Base-by-base conservation (phyloP, 1,140 invertebrate species). In the Penaeus chinensis region DNA sequence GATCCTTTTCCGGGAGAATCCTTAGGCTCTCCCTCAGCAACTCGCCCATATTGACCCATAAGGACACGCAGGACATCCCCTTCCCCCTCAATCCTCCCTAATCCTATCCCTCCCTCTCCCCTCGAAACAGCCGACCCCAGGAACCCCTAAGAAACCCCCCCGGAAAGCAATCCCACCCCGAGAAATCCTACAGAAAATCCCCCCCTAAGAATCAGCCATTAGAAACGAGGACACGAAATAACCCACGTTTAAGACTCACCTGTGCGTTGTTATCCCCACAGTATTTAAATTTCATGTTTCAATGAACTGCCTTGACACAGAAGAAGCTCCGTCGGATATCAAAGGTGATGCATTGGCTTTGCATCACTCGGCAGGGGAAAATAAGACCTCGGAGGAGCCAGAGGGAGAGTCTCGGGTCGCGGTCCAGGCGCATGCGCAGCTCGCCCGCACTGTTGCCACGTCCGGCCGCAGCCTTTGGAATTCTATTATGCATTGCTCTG, bases 211-310 rank as follows among this genome's bases (percentile, higher is more conserved):
- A 54, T 54, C 54, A 54, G 54, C 54, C 54, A 54, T 54, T 54
- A 54, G 54, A 74, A 74, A 27, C 71, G 71, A 74, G 71, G 71
- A 85, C 61, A 77, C 79, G 11, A 16, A 24, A 61, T 37, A 24
- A 20, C 42, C 37, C 61, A 42, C 20, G 2, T 20, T 63, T 69
- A 24, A 61, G n/a, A 54, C 81, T 80, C 84, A 89, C 89, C 89
- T 89, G 89, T 85, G 82, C 86, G 85, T 86, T 87, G 86, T 89
- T 89, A 80, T 84, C 77, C 27, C 89, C 85, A 81, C 80, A 87
- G 81, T 89, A 87, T 84, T 89, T 89, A 87, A 89, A 87, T 89
- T 89, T 89, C 89, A 89, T 89, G 89, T 89, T 89, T 89, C 86
- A 87, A 87, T 84, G 62, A 62, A 87, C 84, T 79, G 61, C 76